Base-by-base conservation (phyloP, 2,797 vertebrate genomes). In the Siniperca undulata region DNA sequence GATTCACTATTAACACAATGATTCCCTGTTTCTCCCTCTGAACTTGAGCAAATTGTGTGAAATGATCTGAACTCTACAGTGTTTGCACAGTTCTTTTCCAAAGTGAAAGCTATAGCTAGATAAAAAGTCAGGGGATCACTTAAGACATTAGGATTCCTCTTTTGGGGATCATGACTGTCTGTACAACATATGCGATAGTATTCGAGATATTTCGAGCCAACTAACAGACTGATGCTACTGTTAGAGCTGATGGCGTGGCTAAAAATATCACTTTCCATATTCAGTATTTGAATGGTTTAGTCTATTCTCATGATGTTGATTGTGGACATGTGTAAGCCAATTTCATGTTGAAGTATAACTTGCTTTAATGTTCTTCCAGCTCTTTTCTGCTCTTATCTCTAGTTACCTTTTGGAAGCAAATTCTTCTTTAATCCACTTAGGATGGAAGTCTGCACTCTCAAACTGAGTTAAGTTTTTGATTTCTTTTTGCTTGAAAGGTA, bases 371-470 rank as follows among this genome's bases (percentile, higher is more conserved):
- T 30, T 50, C 59, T 14, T 30, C 40, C 50, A n/a, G 62, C 60
- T 70, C 64, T 40, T 38, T 46, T 7, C 46, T 40, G 20, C 48
- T 70, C 13, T 67, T 17, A 36, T 74, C 70, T 60, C 20, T 0
- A 3, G 1, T 44, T 6, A 58, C 59, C 74, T 74, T 13, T 27
- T 20, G 40, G 53, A 66, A 22, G 20, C 53, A n/a, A 34, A 27
- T n/a, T 84, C 68, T 34, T 70, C 64, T 59, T 24, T 70, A 70
- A 78, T 65, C 64, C 65, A 34, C 30, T 82, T 22, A 20, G 7
- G 53, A 58, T 30, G 19, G 5, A 48, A 22, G 48, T 72, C 50
- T 3, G 3, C 10, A 2, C 30, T 36, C 19, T 60, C 46, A 73
- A 68, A 55, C 56, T 12, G 2, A 60, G 30, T 69, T 36, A 42